Evolutionary conservation across 2,888 invertebrate species (phyloP).

Genomic region (Noctua janthina): DNA sequence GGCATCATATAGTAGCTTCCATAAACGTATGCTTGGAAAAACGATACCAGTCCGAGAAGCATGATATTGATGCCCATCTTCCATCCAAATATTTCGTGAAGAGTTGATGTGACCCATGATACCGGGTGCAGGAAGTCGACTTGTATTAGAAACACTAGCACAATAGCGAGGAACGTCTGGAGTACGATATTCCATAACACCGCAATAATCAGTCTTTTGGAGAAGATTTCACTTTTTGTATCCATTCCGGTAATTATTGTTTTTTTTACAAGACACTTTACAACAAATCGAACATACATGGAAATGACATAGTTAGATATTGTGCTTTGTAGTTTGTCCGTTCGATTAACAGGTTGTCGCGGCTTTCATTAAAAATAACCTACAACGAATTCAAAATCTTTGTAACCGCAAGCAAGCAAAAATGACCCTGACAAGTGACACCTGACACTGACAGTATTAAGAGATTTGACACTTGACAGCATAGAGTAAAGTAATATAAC

Average conservation of each 20-base stretch:
- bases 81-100: constrained; percentile 90
- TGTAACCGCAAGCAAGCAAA: constrained; percentile 37
- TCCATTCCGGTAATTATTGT: constrained; percentile 77
- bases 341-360: not conserved
- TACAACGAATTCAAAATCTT: constrained; percentile 44
- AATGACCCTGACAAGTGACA: not conserved
- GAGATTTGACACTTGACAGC: not conserved
- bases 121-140: constrained; percentile 91
- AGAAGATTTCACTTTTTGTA: constrained; percentile 89
- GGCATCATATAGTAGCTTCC: constrained; percentile 92
- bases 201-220: constrained; percentile 91
- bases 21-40: constrained; percentile 93
- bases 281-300: constrained; percentile 9
- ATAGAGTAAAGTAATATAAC: too few relatives aligned
- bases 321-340: not conserved
- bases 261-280: constrained; percentile 1
- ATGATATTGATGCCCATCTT: constrained; percentile 92
- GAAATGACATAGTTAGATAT: constrained; percentile 30
- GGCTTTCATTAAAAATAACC: constrained; percentile 38
- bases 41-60: constrained; percentile 91
- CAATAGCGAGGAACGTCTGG: constrained; percentile 87
- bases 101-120: constrained; percentile 91
- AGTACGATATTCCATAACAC: constrained; percentile 91
- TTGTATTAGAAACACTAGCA: constrained; percentile 90
- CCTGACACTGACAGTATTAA: not conserved